These are phyloP conservation scores for Camponotus floridanus DNA, from an alignment of 1,140 invertebrate genomes.

Conservation along the genomic window DNA sequence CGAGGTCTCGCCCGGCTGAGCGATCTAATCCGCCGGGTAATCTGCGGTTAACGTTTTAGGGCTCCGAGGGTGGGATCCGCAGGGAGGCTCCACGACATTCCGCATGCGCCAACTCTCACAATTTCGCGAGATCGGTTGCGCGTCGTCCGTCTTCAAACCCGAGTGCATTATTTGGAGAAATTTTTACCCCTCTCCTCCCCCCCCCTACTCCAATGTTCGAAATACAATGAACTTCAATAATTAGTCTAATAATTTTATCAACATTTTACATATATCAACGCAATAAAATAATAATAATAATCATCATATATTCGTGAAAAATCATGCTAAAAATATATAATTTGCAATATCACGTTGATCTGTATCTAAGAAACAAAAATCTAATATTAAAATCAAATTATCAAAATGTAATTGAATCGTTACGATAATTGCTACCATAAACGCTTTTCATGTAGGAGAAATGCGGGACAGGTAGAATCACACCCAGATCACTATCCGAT, in stretches of 20 bases:
- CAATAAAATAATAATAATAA: too few relatives aligned
- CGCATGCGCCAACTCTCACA: conserved; percentile 72
- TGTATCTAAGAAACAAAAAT: neutral
- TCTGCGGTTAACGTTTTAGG: conserved; percentile 81
- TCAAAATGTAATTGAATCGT: neutral
- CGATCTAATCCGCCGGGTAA: conserved; percentile 77
- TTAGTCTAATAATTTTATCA: too few relatives aligned
- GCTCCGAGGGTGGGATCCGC: conserved; percentile 59
- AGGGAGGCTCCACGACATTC: conserved; percentile 73
- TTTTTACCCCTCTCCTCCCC: neutral
- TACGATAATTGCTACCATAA: neutral
- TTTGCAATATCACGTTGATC: neutral
- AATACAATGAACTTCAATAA: too few relatives aligned
- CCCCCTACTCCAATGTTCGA: too few relatives aligned
- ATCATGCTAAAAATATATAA: too few relatives aligned
- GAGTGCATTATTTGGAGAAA: conserved; percentile 25
- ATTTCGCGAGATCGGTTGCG: conserved; percentile 62
- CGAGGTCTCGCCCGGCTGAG: conserved; percentile 69
- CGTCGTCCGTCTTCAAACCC: conserved; percentile 34
- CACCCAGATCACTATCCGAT: neutral
- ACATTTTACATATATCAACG: too few relatives aligned
- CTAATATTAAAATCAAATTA: neutral
- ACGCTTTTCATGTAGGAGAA: neutral
- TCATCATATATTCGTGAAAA: too few relatives aligned
- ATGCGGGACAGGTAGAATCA: neutral